These are phyloP conservation scores for Macroglossus sobrinus DNA, from an alignment of 2,113 vertebrate species.

Conservation along the genomic window DNA sequence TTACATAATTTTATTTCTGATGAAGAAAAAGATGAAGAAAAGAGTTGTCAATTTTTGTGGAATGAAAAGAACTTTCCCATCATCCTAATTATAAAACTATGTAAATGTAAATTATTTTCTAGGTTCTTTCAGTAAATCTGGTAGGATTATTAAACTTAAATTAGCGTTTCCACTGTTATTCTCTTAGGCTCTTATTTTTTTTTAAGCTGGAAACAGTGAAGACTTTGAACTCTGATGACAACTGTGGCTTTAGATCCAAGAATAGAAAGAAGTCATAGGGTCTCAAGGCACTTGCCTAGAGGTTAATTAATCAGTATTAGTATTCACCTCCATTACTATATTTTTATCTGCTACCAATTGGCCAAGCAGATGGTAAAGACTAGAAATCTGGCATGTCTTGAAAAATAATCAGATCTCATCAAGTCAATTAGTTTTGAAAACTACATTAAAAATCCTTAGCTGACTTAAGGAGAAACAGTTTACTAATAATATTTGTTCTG, in stretches of 20 bases:
- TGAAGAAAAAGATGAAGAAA: constrained; percentile 18
- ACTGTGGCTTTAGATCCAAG: not conserved
- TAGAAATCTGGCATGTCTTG: constrained; percentile 36
- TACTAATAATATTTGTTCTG: constrained; percentile 1
- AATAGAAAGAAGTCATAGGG: not conserved
- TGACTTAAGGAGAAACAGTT: constrained; percentile 29
- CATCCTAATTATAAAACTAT: not conserved
- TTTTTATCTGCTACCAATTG: constrained; percentile 52
- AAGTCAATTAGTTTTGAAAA: constrained; percentile 42
- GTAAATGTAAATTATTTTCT: not conserved
- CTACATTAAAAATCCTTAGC: constrained; percentile 36
- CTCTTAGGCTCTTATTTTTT: not conserved
- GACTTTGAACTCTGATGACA: not conserved
- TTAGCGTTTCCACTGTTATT: not conserved
- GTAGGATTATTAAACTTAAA: constrained; percentile 22
- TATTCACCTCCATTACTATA: constrained; percentile 37
- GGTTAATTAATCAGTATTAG: constrained; percentile 54
- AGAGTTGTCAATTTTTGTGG: not conserved
- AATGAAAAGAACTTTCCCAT: not conserved
- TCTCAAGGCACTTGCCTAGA: not conserved
- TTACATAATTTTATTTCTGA: not conserved
- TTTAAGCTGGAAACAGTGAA: not conserved
- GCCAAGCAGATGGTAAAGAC: constrained; percentile 37
- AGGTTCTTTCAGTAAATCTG: not conserved
- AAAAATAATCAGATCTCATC: constrained; percentile 52